Evolutionary conservation across 2,113 vertebrate species (phyloP), one percentile per base, ranked within the genome.

Genomic region (Gavia stellata): DNA sequence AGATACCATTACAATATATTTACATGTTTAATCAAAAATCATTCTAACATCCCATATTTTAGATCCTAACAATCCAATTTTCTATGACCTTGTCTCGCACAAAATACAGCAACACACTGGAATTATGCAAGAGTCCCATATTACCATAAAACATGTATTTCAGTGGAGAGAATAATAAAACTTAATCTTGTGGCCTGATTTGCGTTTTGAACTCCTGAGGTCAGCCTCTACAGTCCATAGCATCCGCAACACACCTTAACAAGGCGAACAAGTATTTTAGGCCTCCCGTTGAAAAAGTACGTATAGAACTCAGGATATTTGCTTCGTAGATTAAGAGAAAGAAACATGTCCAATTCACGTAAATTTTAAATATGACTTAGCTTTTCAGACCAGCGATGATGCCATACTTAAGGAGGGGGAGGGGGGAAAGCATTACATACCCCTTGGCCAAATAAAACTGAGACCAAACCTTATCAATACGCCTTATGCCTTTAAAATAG

Each of bases 51-150:
- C 47, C 81, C 47, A 5, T 24, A 44, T 81, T 87, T 72, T 33
- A 71, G 65, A 75, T 14, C 77, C 52, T n/a, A 92, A 34, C 49
- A 80, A 77, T 28, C 49, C 78, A 33, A 49, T 95, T 88, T 92
- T 58, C 86, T 72, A 25, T 50, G 89, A 96, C 92, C 91, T 95
- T 86, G 89, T 17, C 78, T 58, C 10, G 3, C 81, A 62, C 8
- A 5, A 65, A 94, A 86, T 88, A 92, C 70, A 92, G 56, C 85
- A 83, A 61, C 50, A 82, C 71, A 14, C 8, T 38, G 40, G 53
- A 96, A 95, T 97, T 95, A 95, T 55, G 81, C 95, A 96, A 94
- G 92, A 95, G 87, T 5, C 62, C 90, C 63, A 14, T 21, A 80
- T 77, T 86, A 71, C 70, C 94, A 92, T 77, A 61, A 86, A 95